A percentile compares a stretch with the other conserved stretches of the same genome.
phyloP scores from a whole-genome alignment of 2,113 vertebrate species.

The Albula goreensis region DNA sequence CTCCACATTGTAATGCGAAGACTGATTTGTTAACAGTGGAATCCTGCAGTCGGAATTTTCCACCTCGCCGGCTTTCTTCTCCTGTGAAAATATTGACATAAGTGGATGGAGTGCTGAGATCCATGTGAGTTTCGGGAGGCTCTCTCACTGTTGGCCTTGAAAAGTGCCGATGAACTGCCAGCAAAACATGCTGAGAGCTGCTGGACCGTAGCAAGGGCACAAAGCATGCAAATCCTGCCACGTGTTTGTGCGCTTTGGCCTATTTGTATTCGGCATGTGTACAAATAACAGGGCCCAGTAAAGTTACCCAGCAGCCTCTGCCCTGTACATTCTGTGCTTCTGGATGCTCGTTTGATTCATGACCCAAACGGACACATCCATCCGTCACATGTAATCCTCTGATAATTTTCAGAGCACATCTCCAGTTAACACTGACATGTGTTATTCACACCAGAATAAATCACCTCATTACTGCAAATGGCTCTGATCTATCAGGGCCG shows the following conservation, averaged over 20 bases:
- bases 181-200: background rate
- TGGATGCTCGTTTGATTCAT: background rate
- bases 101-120: background rate
- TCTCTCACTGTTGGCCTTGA: background rate
- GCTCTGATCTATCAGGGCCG: background rate
- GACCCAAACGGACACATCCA: background rate
- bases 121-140: background rate
- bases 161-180: background rate
- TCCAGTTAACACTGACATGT: background rate
- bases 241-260: background rate
- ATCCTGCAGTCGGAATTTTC: background rate
- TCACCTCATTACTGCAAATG: background rate
- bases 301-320: background rate
- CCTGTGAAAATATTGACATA: background rate
- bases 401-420: background rate
- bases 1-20: background rate
- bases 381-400: background rate
- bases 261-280: background rate
- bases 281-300: background rate
- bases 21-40: background rate
- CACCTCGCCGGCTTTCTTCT: background rate
- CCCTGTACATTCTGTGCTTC: background rate
- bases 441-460: background rate
- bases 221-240: background rate
- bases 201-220: background rate